phyloP scores from a whole-genome alignment of 2,113 vertebrate genomes.

The Alaudala cheleensis region DNA sequence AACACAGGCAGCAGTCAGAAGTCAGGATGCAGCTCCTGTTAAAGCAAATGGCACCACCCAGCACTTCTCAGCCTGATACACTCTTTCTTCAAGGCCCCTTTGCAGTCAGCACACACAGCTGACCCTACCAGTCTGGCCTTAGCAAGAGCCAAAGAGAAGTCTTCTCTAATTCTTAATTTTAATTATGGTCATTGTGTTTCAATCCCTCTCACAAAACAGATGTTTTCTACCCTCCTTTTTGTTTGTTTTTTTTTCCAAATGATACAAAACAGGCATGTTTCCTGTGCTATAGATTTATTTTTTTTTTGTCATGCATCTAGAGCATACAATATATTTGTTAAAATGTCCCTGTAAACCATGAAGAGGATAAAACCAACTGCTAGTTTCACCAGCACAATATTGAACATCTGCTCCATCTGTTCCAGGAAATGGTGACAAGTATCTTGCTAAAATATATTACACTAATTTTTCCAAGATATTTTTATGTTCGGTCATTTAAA shows the following conservation, averaged over 20 bases:
- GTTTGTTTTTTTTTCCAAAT: no score
- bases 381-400: background rate
- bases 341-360: slow-evolving; percentile 10
- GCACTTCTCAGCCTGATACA: background rate
- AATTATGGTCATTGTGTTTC: background rate
- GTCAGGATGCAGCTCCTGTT: background rate
- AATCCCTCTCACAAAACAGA: background rate
- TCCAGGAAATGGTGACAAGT: background rate
- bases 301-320: background rate
- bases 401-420: slow-evolving; percentile 31
- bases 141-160: background rate
- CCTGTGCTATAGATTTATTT: background rate
- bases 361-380: background rate
- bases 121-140: background rate
- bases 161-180: background rate
- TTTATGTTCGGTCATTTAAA: background rate
- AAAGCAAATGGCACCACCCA: background rate
- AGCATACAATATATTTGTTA: background rate
- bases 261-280: background rate
- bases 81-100: background rate
- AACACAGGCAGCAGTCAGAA: background rate
- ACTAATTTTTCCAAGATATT: background rate
- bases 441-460: background rate
- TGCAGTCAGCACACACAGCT: background rate
- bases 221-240: background rate